Percentiles rank a stretch among this genome's conserved stretches.
Conservation (phyloP, 1,140 invertebrate genomes). For the Camponotus pennsylvanicus region DNA sequence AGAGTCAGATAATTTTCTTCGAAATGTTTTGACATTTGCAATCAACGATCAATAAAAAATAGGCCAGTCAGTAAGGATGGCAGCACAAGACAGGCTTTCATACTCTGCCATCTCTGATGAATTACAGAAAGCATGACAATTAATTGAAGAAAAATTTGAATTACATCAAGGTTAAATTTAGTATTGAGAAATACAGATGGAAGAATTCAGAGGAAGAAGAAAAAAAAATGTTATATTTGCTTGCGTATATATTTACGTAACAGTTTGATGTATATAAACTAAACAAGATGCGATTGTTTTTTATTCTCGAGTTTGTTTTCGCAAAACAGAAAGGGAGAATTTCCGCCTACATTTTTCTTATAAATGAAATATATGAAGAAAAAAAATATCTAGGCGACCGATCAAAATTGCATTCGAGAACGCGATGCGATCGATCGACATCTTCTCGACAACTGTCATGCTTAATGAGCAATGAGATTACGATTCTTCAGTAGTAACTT, state of each 20-base stretch:
- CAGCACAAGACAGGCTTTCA: background rate
- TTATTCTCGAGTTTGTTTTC: constrained; percentile 6
- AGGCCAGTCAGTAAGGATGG: background rate
- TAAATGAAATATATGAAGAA: background rate
- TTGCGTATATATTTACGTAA: constrained; percentile 41
- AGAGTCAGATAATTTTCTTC: background rate
- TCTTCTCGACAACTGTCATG: background rate
- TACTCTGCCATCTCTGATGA: constrained; percentile 40
- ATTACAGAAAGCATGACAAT: background rate
- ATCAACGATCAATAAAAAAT: constrained; percentile 38
- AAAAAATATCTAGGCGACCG: background rate
- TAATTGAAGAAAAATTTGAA: constrained; percentile 23
- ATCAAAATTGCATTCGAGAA: constrained; percentile 70
- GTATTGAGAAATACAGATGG: background rate
- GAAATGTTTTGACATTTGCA: constrained; percentile 31
- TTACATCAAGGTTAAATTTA: background rate
- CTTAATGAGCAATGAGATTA: constrained; percentile 64
- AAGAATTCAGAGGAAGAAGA: background rate
- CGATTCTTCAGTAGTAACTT: constrained; percentile 80
- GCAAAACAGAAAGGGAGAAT: background rate
- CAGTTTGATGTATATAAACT: constrained; percentile 12
- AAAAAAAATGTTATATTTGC: constrained; percentile 39
- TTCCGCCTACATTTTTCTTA: background rate
- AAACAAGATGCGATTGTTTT: background rate
- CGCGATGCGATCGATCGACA: constrained; percentile 8